Percentiles rank a stretch among this genome's conserved stretches.
Evolutionary conservation across 2,888 invertebrate genomes (phyloP).

Genomic region (Rhagium mordax): DNA sequence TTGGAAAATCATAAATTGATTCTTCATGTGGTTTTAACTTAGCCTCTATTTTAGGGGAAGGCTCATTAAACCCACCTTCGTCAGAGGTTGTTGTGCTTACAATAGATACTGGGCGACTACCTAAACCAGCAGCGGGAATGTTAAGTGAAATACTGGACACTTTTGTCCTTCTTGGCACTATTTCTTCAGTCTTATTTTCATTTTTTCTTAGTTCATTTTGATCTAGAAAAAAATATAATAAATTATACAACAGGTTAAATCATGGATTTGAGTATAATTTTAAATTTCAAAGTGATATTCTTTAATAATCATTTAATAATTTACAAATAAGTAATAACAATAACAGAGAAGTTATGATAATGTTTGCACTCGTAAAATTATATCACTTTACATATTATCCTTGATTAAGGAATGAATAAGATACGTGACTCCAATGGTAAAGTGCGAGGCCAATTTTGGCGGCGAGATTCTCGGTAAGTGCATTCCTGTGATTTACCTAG

Average conservation of each 20-base stretch:
- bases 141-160: constrained; percentile 76
- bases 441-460: too few species aligned
- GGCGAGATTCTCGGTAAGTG: too few species aligned
- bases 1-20: constrained; percentile 59
- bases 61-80: constrained; percentile 79
- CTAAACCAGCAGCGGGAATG: constrained; percentile 77
- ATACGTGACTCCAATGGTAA: too few species aligned
- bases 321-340: too few species aligned
- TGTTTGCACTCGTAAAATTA: too few species aligned
- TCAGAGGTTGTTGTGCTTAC: constrained; percentile 73
- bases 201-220: constrained; percentile 57
- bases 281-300: not conserved
- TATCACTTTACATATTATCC: too few species aligned
- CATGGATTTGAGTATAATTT: not conserved
- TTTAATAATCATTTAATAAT: too few species aligned
- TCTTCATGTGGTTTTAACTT: constrained; percentile 65
- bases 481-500: too few species aligned
- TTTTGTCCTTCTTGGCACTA: constrained; percentile 72
- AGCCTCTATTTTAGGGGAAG: constrained; percentile 80
- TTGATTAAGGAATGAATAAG: too few species aligned
- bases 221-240: constrained; percentile 20
- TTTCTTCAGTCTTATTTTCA: constrained; percentile 62
- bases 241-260: not conserved
- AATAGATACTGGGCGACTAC: constrained; percentile 78
- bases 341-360: too few species aligned